Conservation (phyloP, 2,113 vertebrate genomes). For the Fulmarus glacialis region DNA sequence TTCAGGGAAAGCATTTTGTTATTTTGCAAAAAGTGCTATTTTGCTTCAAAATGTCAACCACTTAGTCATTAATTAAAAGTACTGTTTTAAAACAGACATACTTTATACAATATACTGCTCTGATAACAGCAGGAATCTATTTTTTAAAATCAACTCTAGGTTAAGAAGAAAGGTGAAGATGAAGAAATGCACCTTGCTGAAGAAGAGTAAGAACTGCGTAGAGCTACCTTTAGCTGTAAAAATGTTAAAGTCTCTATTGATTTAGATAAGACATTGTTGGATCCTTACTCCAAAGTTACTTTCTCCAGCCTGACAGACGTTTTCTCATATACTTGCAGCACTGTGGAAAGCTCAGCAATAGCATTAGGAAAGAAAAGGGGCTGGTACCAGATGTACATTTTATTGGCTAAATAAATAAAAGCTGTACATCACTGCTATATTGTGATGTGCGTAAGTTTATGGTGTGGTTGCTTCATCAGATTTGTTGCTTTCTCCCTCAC, state of each 20-base stretch:
- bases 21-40: not conserved
- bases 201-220: not conserved
- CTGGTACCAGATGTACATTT: fast-evolving
- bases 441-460: fast-evolving
- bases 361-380: not conserved
- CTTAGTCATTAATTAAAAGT: not conserved
- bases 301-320: not conserved
- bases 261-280: fast-evolving
- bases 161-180: not conserved
- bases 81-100: too few species aligned
- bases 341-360: not conserved
- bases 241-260: fast-evolving
- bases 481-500: not conserved
- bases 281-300: fast-evolving
- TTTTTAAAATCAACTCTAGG: not conserved
- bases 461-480: not conserved
- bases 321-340: fast-evolving
- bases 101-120: not conserved
- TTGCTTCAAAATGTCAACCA: not conserved
- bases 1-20: not conserved
- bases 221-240: not conserved
- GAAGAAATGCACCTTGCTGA: not conserved
- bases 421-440: fast-evolving
- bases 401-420: not conserved
- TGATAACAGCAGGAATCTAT: fast-evolving